phyloP scores from a whole-genome alignment of 2,888 invertebrate genomes.

The Drosophila leonis region DNA sequence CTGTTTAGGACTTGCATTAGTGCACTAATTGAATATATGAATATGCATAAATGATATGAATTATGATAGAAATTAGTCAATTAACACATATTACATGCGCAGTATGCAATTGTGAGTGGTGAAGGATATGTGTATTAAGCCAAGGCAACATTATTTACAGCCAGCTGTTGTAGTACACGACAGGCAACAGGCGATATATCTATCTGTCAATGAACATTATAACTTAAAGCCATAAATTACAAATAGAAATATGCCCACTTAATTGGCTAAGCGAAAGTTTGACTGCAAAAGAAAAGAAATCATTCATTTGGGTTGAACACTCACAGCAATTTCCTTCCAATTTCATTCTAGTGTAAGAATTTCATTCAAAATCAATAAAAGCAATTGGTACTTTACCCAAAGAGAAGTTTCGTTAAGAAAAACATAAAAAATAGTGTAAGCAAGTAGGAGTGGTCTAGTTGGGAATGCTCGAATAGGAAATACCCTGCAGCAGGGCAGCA shows the following conservation, averaged over 20 bases:
- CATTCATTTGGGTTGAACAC: background rate
- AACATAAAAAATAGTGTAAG: background rate
- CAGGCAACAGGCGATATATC: background rate
- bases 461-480: background rate
- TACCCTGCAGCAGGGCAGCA: background rate
- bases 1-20: background rate
- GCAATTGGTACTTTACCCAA: slow-evolving; percentile 64
- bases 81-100: background rate
- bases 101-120: background rate
- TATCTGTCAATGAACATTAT: background rate
- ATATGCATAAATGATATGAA: background rate
- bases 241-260: background rate
- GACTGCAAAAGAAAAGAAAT: background rate
- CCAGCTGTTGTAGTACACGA: background rate
- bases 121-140: background rate
- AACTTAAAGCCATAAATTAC: background rate
- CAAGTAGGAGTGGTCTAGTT: background rate
- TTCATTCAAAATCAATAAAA: slow-evolving; percentile 67
- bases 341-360: slow-evolving; percentile 28
- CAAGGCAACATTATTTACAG: background rate
- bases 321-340: slow-evolving; percentile 10
- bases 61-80: background rate
- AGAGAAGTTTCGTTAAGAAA: slow-evolving; percentile 20
- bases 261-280: background rate
- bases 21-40: background rate